These are phyloP conservation scores for Drosophila putrida DNA, from an alignment of 2,888 invertebrate genomes.

Conservation along the genomic window DNA sequence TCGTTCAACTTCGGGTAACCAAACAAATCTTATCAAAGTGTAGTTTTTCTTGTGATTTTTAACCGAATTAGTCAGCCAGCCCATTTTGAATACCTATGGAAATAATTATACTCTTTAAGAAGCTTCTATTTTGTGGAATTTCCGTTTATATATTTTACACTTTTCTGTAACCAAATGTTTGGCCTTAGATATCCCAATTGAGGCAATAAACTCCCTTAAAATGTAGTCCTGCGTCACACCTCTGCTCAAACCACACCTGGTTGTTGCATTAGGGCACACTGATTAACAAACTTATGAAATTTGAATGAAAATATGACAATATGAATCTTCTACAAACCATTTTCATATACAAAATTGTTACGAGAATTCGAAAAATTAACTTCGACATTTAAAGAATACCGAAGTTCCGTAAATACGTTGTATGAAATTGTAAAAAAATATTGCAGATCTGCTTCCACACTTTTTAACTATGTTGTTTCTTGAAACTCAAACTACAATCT, in stretches of 20 bases:
- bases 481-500: background rate
- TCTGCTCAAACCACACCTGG: conserved; percentile 5
- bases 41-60: conserved; percentile 8
- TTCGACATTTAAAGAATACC: background rate
- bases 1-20: background rate
- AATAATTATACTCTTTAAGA: conserved; percentile 8
- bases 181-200: background rate
- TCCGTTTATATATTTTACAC: conserved; percentile 10
- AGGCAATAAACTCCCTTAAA: conserved; percentile 27
- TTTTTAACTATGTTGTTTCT: background rate
- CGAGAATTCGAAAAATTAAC: background rate
- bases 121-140: conserved; percentile 34
- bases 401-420: too few relatives aligned
- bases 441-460: background rate
- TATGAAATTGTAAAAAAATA: too few relatives aligned
- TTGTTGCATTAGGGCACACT: conserved; percentile 26
- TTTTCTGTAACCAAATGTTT: conserved; percentile 8
- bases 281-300: conserved; percentile 1
- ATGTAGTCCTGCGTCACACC: conserved; percentile 13
- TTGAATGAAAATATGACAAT: background rate
- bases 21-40: conserved; percentile 63
- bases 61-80: conserved; percentile 32
- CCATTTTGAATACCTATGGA: background rate
- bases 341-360: too few relatives aligned
- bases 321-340: too few relatives aligned